Conservation (phyloP, 2,113 vertebrate species). For the Chelonoidis abingdonii region DNA sequence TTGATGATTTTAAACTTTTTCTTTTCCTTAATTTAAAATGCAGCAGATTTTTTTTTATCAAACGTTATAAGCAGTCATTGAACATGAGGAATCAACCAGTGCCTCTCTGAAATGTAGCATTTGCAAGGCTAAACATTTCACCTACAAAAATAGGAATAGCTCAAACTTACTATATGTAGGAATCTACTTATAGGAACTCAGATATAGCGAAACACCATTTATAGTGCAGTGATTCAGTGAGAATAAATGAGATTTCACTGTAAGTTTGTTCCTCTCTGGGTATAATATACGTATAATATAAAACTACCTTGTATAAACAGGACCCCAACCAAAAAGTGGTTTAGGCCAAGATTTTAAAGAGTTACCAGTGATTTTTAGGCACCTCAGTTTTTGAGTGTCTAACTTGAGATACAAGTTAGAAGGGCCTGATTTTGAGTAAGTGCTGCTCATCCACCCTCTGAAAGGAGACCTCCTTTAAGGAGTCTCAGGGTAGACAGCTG, state of each 20-base stretch:
- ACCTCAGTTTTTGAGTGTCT: background rate
- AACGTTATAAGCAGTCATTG: background rate
- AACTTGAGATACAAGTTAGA: background rate
- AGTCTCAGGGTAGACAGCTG: background rate
- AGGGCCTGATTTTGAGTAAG: background rate
- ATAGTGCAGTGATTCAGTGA: background rate
- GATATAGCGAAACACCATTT: background rate
- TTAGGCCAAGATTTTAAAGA: background rate
- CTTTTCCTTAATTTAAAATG: background rate
- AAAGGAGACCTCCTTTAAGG: background rate
- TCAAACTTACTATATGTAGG: background rate
- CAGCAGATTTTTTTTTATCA: background rate
- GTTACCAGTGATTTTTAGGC: background rate
- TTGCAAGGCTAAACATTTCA: background rate
- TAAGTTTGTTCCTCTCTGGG: background rate
- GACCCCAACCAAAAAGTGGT: background rate
- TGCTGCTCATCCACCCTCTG: background rate
- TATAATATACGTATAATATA: background rate
- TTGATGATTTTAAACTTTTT: background rate
- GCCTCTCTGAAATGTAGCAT: background rate
- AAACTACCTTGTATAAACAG: background rate
- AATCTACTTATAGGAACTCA: background rate
- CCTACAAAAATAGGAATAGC: background rate
- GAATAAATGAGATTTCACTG: background rate
- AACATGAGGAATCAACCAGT: background rate